Conservation (phyloP, 2,797 vertebrate species). For the Poeciliopsis infans region DNA sequence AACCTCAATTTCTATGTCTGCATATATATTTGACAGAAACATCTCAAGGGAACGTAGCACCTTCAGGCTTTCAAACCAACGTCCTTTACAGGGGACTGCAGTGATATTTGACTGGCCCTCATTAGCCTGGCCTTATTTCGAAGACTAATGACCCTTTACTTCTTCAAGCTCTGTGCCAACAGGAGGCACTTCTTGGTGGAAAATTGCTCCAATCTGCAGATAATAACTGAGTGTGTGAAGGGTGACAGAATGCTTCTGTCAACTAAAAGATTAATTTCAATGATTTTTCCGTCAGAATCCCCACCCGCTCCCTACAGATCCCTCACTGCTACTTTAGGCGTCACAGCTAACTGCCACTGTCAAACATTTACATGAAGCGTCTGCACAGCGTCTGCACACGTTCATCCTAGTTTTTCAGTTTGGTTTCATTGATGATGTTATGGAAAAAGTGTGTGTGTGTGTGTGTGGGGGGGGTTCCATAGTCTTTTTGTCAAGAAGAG, state of each 20-base stretch:
- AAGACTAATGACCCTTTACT: constrained; percentile 31
- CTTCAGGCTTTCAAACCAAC: not conserved
- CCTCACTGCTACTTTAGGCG: not conserved
- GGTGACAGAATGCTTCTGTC: constrained; percentile 27
- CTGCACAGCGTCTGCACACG: not conserved
- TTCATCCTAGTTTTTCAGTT: not conserved
- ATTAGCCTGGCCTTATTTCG: constrained; percentile 55
- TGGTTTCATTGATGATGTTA: not conserved
- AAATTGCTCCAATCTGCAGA: constrained; percentile 36
- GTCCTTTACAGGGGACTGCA: not conserved
- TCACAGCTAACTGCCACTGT: not conserved
- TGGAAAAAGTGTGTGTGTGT: too few relatives aligned
- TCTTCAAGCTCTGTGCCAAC: constrained; percentile 35
- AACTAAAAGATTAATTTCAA: constrained; percentile 5
- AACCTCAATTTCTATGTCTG: not conserved
- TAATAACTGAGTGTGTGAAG: constrained; percentile 30
- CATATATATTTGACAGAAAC: not conserved
- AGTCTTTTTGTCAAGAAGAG: not conserved
- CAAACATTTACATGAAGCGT: not conserved
- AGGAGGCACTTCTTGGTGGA: constrained; percentile 23
- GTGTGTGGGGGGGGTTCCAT: too few relatives aligned
- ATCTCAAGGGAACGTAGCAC: not conserved
- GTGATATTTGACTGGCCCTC: constrained; percentile 20
- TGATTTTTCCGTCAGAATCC: not conserved
- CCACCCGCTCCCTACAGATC: not conserved